Evolutionary conservation across 53 echinoderm and acorn worm species (phyloP), one percentile per base, ranked within the genome.

Genomic region (Crossaster papposus): DNA sequence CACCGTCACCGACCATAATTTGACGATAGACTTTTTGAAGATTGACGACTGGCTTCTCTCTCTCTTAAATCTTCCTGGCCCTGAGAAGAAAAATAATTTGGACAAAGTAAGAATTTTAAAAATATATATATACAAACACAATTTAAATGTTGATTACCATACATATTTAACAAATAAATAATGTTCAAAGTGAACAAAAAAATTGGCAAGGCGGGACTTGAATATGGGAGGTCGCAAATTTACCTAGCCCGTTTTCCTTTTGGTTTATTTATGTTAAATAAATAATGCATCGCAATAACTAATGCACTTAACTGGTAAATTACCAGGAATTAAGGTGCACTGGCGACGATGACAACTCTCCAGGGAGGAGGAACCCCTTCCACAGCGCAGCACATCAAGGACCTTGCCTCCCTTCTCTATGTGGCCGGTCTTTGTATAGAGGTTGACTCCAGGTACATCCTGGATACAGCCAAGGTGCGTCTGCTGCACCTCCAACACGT

Each of bases 271-370:
- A 44, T 44, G n/a, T n/a, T n/a, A 44, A 5, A 44, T 44, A 5
- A 9, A 31, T 30, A 72, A 72, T 9, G 24, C 30, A 72, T 44
- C 44, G 9, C 44, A 44, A 44, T 44, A 44, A 44, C 44, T 44
- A 44, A 44, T 44, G 44, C 44, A 44, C 44, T 44, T 44, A 44
- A 44, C 44, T 7, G 5, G 44, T 44, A 44, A 44, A 15, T 37
- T 72, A 92, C 90, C 90, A 31, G 92, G 90, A 31, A 89, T 77
- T 22, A 92, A 92, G 62, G 24, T 78, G 38, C 91, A 91, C 91
- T 91, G 91, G 78, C 91, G 91, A 37, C 88, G 88, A 88, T 94
- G 94, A 62, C 91, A 94, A 20, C 76, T 64, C 38, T 94, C 91
- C 33, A 94, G 63, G 8, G 94, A 94, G 14, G 93, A 79, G 14